Evolutionary conservation across 1,140 invertebrate species (phyloP).

Genomic region (Rhyacophila brunnea): DNA sequence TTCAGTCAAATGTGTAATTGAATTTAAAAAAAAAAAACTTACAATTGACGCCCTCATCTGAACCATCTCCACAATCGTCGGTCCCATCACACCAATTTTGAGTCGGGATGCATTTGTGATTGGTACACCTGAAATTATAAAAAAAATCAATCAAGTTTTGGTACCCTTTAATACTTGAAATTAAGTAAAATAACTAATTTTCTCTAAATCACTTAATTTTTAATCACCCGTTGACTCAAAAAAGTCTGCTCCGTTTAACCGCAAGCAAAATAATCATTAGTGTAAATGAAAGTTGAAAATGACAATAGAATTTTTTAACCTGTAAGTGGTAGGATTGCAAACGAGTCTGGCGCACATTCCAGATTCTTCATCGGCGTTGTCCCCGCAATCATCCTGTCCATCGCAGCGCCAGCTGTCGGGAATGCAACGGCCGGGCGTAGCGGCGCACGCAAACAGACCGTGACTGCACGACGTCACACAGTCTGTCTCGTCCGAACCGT

Average conservation of each 20-base stretch:
- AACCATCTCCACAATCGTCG: slow-evolving; percentile 69
- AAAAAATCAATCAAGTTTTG: too few species aligned
- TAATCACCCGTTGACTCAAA: too few species aligned
- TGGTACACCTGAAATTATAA: slow-evolving; percentile 59
- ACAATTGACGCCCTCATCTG: slow-evolving; percentile 69
- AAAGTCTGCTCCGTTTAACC: too few species aligned
- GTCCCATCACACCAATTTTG: slow-evolving; percentile 66
- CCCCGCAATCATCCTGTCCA: slow-evolving; percentile 61
- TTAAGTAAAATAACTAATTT: too few species aligned
- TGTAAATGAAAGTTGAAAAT: too few species aligned
- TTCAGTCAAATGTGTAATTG: too few species aligned
- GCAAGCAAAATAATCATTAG: too few species aligned
- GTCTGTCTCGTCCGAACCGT: slow-evolving; percentile 53
- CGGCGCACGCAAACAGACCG: slow-evolving; percentile 29
- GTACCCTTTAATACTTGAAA: too few species aligned
- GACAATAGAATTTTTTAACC: slow-evolving; percentile 22
- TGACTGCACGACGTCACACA: slow-evolving; percentile 43
- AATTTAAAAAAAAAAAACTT: too few species aligned
- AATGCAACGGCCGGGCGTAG: slow-evolving; percentile 58
- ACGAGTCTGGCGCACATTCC: slow-evolving; percentile 40
- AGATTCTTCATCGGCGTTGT: slow-evolving; percentile 59
- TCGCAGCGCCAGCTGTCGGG: slow-evolving; percentile 66
- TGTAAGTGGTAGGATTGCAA: slow-evolving; percentile 49
- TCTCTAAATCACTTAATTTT: too few species aligned
- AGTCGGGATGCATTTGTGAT: slow-evolving; percentile 67